These are phyloP conservation scores for Hylaeus anthracinus DNA, from an alignment of 1,140 invertebrate species.

Conservation along the genomic window DNA sequence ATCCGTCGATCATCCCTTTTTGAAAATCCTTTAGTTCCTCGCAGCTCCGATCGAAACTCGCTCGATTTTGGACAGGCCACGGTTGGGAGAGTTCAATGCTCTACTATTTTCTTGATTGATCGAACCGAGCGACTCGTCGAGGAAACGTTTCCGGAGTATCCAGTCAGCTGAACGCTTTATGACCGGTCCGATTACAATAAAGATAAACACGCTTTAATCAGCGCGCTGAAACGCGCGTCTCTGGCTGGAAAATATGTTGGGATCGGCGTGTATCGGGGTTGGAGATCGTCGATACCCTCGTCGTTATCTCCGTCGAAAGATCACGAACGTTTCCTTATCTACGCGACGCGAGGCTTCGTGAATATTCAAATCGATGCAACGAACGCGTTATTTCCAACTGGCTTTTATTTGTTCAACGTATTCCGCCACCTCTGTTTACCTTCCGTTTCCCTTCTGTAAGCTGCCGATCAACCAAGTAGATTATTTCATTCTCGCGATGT, in stretches of 20 bases:
- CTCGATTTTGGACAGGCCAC: not conserved
- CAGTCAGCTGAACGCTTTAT: conserved; percentile 23
- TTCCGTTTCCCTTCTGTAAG: not conserved
- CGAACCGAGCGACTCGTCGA: conserved; percentile 1
- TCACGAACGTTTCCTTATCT: conserved; percentile 44
- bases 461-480: conserved; percentile 10
- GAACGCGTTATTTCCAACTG: conserved; percentile 23
- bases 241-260: conserved; percentile 33
- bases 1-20: too few relatives aligned
- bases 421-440: conserved; percentile 33
- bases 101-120: conserved; percentile 31
- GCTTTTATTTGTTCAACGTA: conserved; percentile 39
- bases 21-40: too few relatives aligned
- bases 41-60: not conserved
- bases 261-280: conserved; percentile 9
- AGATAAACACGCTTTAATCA: conserved; percentile 48
- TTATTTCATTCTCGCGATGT: conserved; percentile 31
- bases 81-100: not conserved
- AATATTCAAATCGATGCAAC: conserved; percentile 23
- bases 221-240: conserved; percentile 7
- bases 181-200: conserved; percentile 41
- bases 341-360: conserved; percentile 23
- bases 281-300: conserved; percentile 29
- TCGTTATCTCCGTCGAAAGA: conserved; percentile 41
- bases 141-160: conserved; percentile 25